These are phyloP conservation scores for Melanerpes aurifrons DNA, from an alignment of 2,113 vertebrate species.

Conservation along the genomic window DNA sequence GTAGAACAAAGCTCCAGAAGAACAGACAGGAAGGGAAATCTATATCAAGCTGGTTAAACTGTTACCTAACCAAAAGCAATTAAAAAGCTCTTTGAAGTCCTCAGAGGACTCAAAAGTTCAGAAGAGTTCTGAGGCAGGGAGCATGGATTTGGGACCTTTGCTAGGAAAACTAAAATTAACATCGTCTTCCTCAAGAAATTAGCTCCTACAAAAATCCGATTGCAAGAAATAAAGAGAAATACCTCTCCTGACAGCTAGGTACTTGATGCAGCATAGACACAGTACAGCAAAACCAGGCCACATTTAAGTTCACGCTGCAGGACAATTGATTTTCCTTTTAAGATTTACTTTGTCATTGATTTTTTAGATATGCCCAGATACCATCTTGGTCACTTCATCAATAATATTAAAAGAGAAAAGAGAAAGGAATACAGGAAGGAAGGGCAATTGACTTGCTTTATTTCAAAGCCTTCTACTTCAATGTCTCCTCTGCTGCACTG, in stretches of 20 bases:
- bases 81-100: constrained; percentile 12
- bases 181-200: neutral
- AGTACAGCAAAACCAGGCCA: neutral
- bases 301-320: neutral
- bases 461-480: neutral
- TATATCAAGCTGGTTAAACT: neutral
- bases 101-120: neutral
- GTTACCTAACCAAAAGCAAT: neutral
- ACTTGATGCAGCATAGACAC: neutral
- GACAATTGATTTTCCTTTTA: neutral
- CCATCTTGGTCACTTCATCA: constrained; percentile 5
- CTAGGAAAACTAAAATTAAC: neutral
- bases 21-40: neutral
- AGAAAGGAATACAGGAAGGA: constrained; percentile 14
- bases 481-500: neutral
- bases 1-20: neutral
- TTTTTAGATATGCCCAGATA: constrained; percentile 4
- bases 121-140: neutral
- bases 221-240: neutral
- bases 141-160: neutral
- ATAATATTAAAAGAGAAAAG: neutral
- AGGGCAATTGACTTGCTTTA: neutral
- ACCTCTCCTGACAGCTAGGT: neutral
- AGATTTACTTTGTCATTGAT: constrained; percentile 29
- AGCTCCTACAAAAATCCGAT: neutral